Evolutionary conservation across 2,888 invertebrate genomes (phyloP).

Genomic region (Polyploca ridens): DNA sequence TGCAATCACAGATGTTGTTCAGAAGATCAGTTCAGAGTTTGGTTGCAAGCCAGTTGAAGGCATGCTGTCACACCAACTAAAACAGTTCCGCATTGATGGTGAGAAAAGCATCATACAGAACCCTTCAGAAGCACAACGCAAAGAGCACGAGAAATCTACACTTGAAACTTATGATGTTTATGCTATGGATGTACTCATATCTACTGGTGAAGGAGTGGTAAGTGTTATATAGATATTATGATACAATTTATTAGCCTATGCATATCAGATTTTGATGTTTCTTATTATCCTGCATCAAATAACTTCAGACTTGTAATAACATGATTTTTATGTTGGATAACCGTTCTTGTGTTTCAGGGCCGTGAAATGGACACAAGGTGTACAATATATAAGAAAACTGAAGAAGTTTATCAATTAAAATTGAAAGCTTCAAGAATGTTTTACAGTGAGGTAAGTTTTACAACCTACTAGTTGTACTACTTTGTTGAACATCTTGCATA

Average conservation of each 20-base stretch:
- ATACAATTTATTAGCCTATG: not conserved
- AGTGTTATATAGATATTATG: conserved; percentile 47
- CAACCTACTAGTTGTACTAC: no score
- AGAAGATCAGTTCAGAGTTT: conserved; percentile 96
- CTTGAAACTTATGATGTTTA: conserved; percentile 99
- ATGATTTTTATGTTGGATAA: conserved; percentile 12
- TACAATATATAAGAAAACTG: conserved; percentile 99
- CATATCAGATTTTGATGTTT: not conserved
- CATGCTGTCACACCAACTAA: conserved; percentile 97
- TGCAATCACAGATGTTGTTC: conserved; percentile 95
- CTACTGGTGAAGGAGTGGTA: conserved; percentile 97
- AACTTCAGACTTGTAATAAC: not conserved
- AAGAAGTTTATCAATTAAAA: conserved; percentile 98
- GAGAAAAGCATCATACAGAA: conserved; percentile 94
- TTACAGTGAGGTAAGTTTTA: conserved; percentile 88
- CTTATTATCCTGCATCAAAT: not conserved
- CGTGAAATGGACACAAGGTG: conserved; percentile 97
- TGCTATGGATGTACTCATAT: conserved; percentile 98
- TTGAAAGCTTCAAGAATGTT: conserved; percentile 98
- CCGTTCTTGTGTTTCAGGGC: conserved; percentile 81
- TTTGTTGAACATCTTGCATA: no score
- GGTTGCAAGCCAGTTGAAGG: conserved; percentile 99
- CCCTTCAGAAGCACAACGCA: conserved; percentile 97
- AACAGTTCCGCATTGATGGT: conserved; percentile 98
- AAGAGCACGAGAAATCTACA: conserved; percentile 98